A percentile compares a stretch with the other conserved stretches of the same genome.
Conservation (phyloP, 2,888 invertebrate genomes). For the Pheosia tremula region DNA sequence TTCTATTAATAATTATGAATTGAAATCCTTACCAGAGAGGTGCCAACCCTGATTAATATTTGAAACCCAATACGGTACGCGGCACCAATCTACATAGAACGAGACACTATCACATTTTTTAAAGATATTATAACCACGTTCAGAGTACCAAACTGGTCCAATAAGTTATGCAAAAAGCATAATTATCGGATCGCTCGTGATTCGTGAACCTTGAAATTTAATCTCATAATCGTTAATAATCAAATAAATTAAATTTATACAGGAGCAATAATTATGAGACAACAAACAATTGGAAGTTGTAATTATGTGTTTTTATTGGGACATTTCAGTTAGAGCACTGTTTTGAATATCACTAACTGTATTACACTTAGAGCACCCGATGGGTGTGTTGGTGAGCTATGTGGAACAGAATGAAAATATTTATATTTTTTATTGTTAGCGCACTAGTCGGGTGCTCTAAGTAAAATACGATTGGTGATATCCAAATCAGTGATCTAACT, state of each 20-base stretch:
- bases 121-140: slow-evolving; percentile 10
- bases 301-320: slow-evolving; percentile 13
- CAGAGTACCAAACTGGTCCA: slow-evolving; percentile 35
- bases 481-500: too few species aligned
- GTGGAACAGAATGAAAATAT: too few species aligned
- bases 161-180: slow-evolving; percentile 49
- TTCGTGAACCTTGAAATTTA: slow-evolving; percentile 47
- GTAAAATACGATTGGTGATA: too few species aligned
- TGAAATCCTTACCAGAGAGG: not conserved
- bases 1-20: not conserved
- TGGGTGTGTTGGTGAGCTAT: too few species aligned
- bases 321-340: too few species aligned
- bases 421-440: too few species aligned
- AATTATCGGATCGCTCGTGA: slow-evolving; percentile 39
- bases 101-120: slow-evolving; percentile 29
- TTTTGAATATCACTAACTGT: too few species aligned
- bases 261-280: slow-evolving; percentile 30
- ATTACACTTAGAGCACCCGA: too few species aligned
- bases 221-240: slow-evolving; percentile 40
- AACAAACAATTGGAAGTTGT: slow-evolving; percentile 25
- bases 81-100: slow-evolving; percentile 20
- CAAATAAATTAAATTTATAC: slow-evolving; percentile 40
- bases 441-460: too few species aligned
- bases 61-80: not conserved
- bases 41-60: not conserved